A percentile compares a stretch with the other conserved stretches of the same genome.
phyloP scores from a whole-genome alignment of 35 echinoderm and acorn worm genomes.

The Hemicentrotus pulcherrimus region DNA sequence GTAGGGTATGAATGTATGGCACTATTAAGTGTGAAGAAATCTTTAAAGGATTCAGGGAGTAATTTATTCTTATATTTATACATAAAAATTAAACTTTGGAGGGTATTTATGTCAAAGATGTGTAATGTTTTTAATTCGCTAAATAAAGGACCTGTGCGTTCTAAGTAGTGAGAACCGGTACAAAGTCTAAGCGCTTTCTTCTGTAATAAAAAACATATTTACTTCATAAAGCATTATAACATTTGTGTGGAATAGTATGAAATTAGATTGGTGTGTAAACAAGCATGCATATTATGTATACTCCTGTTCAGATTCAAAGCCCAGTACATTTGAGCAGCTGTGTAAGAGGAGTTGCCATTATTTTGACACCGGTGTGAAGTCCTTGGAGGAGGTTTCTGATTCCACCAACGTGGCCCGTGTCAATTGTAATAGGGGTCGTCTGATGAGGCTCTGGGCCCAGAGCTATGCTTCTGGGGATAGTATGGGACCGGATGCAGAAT shows the following conservation, averaged over 20 bases:
- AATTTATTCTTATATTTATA: too few species aligned
- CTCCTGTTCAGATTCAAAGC: neutral
- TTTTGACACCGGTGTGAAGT: conserved; percentile 81
- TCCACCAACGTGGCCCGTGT: conserved; percentile 70
- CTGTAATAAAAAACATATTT: too few species aligned
- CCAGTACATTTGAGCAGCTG: conserved; percentile 63
- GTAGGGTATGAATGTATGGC: too few species aligned
- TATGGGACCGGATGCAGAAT: conserved; percentile 15
- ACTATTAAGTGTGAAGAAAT: too few species aligned
- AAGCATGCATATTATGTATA: neutral
- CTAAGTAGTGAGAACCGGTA: too few species aligned
- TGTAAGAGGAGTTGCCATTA: conserved; percentile 75
- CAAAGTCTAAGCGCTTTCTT: too few species aligned
- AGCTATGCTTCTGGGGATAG: conserved; percentile 54
- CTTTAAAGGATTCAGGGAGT: too few species aligned
- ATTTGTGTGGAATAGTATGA: neutral
- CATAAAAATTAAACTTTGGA: too few species aligned
- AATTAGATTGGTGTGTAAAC: neutral
- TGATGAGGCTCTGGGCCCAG: conserved; percentile 94
- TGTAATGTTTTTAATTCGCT: too few species aligned
- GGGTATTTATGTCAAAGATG: too few species aligned
- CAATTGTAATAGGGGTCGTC: conserved; percentile 79
- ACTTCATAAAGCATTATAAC: too few species aligned
- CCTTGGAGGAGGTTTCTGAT: conserved; percentile 83
- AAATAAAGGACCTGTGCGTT: too few species aligned